phyloP scores from a whole-genome alignment of 2,888 invertebrate genomes.

The Clostera curtula region DNA sequence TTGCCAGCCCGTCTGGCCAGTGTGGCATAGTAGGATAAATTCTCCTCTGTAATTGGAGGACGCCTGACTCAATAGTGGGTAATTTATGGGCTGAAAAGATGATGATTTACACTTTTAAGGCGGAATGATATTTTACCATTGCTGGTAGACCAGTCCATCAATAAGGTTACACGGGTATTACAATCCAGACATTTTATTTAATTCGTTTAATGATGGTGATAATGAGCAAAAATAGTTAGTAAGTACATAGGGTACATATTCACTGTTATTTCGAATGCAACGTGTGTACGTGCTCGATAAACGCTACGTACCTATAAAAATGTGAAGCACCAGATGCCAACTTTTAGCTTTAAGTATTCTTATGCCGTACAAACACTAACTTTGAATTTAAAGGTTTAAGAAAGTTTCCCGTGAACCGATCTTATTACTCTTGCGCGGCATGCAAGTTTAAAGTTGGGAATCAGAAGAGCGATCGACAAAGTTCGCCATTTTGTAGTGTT shows the following conservation, averaged over 20 bases:
- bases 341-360: slow-evolving; percentile 17
- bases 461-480: slow-evolving; percentile 51
- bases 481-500: too few relatives aligned
- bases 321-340: slow-evolving; percentile 8
- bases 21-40: too few relatives aligned
- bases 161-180: too few relatives aligned
- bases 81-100: too few relatives aligned
- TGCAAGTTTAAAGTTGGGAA: slow-evolving; percentile 50
- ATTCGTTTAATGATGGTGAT: too few relatives aligned
- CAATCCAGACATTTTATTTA: too few relatives aligned
- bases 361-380: slow-evolving; percentile 21
- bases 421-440: slow-evolving; percentile 48
- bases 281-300: slow-evolving; percentile 12
- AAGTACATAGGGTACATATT: background rate
- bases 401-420: slow-evolving; percentile 38
- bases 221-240: background rate
- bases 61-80: too few relatives aligned
- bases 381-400: slow-evolving; percentile 30
- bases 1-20: too few relatives aligned
- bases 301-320: slow-evolving; percentile 11
- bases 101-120: too few relatives aligned
- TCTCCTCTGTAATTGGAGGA: too few relatives aligned
- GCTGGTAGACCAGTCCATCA: too few relatives aligned
- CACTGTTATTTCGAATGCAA: slow-evolving; percentile 6
- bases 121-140: too few relatives aligned